phyloP scores from a whole-genome alignment of 2,888 invertebrate genomes.

The Aphrophora alni region DNA sequence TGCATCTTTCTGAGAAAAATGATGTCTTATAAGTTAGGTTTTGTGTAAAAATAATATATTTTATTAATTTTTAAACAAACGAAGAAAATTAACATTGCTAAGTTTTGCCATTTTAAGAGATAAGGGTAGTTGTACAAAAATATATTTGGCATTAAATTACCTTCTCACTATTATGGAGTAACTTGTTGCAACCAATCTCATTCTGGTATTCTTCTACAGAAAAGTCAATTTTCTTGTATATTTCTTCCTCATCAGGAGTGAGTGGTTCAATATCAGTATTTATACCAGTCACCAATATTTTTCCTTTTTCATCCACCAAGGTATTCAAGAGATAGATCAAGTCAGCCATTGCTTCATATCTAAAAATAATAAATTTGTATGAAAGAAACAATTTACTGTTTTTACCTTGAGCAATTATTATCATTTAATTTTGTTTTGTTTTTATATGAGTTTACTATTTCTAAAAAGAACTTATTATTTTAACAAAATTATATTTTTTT shows the following conservation, averaged over 20 bases:
- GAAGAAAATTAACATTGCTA: too few relatives aligned
- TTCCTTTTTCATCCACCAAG: conserved; percentile 85
- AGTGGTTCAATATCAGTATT: conserved; percentile 72
- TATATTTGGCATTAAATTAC: too few relatives aligned
- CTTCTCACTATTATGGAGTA: conserved; percentile 50
- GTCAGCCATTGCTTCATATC: conserved; percentile 89
- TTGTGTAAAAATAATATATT: too few relatives aligned
- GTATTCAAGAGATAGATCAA: conserved; percentile 84
- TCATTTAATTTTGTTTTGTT: not conserved
- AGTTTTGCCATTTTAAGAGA: too few relatives aligned
- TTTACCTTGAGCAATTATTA: not conserved
- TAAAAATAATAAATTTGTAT: too few relatives aligned
- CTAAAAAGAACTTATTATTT: too few relatives aligned
- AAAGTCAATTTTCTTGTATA: conserved; percentile 66
- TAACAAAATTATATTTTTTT: too few relatives aligned
- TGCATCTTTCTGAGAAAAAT: too few relatives aligned
- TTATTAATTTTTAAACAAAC: too few relatives aligned
- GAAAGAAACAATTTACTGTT: not conserved
- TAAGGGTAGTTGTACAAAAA: too few relatives aligned
- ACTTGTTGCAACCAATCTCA: conserved; percentile 48
- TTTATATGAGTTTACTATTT: too few relatives aligned
- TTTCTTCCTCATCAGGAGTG: conserved; percentile 57
- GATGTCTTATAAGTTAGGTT: too few relatives aligned
- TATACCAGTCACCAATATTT: conserved; percentile 82
- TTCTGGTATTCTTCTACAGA: conserved; percentile 57